Evolutionary conservation across 92 coral and sea anemone genomes (phyloP).

Genomic region (Zoanthus solanderi): DNA sequence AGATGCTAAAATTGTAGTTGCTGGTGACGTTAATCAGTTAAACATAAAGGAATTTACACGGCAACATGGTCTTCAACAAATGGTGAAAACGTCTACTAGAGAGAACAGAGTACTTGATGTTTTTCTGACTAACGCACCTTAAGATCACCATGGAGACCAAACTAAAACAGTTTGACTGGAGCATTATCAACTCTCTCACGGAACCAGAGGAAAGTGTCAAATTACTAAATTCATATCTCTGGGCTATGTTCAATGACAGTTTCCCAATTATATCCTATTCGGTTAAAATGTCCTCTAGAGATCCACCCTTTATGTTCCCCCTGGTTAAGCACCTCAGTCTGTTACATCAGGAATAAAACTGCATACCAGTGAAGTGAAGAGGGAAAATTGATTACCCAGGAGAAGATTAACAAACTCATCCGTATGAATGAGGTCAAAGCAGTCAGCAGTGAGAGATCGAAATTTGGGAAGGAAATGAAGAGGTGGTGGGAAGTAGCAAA

Average conservation of each 20-base stretch:
- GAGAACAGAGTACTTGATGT: too few species aligned
- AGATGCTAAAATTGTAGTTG: not conserved
- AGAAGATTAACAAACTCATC: too few species aligned
- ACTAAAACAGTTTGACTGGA: slow-evolving; percentile 29
- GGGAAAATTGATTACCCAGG: not conserved
- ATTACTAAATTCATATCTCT: slow-evolving; percentile 2
- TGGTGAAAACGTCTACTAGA: too few species aligned
- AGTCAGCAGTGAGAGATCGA: too few species aligned
- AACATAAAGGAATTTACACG: slow-evolving; percentile 43
- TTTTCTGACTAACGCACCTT: too few species aligned
- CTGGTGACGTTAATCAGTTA: slow-evolving; percentile 60
- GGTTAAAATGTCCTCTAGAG: slow-evolving; percentile 40
- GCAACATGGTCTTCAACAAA: slow-evolving; percentile 9
- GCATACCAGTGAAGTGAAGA: not conserved
- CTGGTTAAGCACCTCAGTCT: not conserved
- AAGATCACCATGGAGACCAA: too few species aligned
- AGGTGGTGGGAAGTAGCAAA: too few species aligned
- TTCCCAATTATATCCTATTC: slow-evolving; percentile 16
- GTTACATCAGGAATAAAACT: not conserved
- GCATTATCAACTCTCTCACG: not conserved
- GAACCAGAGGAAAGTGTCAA: slow-evolving; percentile 39
- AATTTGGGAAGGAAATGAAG: too few species aligned
- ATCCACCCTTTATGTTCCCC: slow-evolving; percentile 32
- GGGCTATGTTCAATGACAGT: too few species aligned
- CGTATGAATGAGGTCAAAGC: too few species aligned